Evolutionary conservation across 2,888 invertebrate genomes (phyloP).

Genomic region (Lydus trimaculatus): DNA sequence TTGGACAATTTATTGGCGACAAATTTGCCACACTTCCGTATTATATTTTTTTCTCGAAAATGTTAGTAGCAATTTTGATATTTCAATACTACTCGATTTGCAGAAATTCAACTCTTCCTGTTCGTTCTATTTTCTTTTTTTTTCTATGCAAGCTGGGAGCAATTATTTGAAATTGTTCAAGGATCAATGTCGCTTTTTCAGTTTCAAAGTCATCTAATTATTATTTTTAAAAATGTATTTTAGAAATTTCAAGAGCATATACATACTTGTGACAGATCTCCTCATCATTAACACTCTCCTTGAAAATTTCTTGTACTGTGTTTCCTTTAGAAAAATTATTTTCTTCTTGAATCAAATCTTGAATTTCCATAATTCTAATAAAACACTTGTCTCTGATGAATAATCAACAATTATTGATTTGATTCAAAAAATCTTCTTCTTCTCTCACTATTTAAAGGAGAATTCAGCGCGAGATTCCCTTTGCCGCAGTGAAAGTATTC

Average conservation of each 20-base stretch:
- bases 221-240: neutral
- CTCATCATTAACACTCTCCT: constrained; percentile 45
- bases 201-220: neutral
- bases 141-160: neutral
- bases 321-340: constrained; percentile 37
- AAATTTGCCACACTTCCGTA: too few species aligned
- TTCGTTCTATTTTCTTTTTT: too few species aligned
- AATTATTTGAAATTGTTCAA: neutral
- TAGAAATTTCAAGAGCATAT: neutral
- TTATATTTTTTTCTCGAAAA: too few species aligned
- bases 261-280: constrained; percentile 41
- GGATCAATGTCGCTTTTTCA: neutral
- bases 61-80: too few species aligned
- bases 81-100: neutral
- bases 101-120: neutral
- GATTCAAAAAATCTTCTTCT: too few species aligned
- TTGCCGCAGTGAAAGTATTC: constrained; percentile 33
- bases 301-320: constrained; percentile 49
- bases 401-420: too few species aligned
- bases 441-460: neutral
- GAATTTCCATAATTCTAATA: constrained; percentile 30
- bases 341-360: constrained; percentile 20
- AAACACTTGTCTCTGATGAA: too few species aligned
- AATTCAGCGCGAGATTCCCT: neutral
- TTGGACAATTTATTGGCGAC: too few species aligned